These are phyloP conservation scores for Rhopalosiphum nymphaeae DNA, from an alignment of 2,888 invertebrate species.

Conservation along the genomic window DNA sequence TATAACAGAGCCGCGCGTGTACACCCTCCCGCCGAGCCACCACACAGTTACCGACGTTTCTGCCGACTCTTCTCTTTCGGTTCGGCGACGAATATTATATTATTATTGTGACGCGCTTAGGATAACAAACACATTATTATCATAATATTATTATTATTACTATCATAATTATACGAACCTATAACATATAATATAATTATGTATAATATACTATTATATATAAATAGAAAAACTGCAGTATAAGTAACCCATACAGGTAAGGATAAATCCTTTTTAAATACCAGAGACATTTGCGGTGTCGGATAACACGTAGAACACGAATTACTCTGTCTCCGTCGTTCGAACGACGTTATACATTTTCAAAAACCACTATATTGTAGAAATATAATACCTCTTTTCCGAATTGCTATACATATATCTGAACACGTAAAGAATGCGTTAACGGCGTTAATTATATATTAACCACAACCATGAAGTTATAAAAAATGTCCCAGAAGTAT, in stretches of 20 bases:
- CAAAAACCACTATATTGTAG: not conserved
- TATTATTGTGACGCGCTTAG: conserved; percentile 5
- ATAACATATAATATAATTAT: not conserved
- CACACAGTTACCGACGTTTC: not conserved
- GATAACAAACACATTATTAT: not conserved
- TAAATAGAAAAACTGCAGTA: not conserved
- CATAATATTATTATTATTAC: not conserved
- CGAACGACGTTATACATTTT: not conserved
- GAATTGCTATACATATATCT: not conserved
- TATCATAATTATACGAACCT: not conserved
- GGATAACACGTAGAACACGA: not conserved
- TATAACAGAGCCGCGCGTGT: conserved; percentile 55
- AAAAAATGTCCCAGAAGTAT: not conserved
- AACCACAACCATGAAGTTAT: not conserved
- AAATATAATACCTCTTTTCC: not conserved
- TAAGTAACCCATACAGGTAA: not conserved
- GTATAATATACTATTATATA: not conserved
- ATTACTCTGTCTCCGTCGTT: not conserved
- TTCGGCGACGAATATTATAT: not conserved
- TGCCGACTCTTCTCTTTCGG: conserved; percentile 2
- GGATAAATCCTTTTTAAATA: not conserved
- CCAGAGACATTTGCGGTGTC: not conserved
- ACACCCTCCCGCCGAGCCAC: conserved; percentile 20
- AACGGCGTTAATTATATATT: not conserved
- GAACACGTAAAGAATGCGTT: not conserved